A percentile compares a stretch with the other conserved stretches of the same genome.
Conservation (phyloP, 2,797 vertebrate genomes). For the Peromyscus melanophrys region DNA sequence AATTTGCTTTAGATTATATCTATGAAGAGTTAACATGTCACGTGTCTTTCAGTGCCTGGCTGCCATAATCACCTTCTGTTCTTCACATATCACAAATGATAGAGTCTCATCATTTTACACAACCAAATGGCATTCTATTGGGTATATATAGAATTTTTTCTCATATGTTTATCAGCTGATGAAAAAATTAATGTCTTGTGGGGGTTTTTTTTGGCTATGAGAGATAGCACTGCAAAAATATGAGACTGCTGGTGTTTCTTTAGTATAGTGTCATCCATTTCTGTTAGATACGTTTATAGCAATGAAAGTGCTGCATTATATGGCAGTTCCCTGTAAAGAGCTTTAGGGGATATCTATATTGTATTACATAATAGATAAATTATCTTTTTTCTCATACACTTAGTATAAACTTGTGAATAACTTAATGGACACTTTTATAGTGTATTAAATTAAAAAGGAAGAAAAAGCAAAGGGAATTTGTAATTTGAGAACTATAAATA, state of each 20-base stretch:
- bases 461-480: neutral
- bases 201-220: no score
- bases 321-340: no score
- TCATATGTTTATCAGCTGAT: neutral
- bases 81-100: neutral
- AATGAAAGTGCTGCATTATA: neutral
- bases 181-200: neutral
- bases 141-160: neutral
- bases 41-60: neutral
- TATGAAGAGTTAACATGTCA: neutral
- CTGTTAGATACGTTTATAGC: neutral
- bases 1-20: neutral
- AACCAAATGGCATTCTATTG: neutral
- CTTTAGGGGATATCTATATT: neutral
- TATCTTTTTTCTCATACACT: neutral
- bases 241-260: neutral
- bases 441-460: neutral
- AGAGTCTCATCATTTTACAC: neutral
- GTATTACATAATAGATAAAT: neutral
- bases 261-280: neutral
- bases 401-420: neutral
- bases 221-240: neutral
- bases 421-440: neutral
- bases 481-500: no score
- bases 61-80: neutral